Conservation (phyloP, 1,140 invertebrate genomes). For the Dendrolimus punctatus region DNA sequence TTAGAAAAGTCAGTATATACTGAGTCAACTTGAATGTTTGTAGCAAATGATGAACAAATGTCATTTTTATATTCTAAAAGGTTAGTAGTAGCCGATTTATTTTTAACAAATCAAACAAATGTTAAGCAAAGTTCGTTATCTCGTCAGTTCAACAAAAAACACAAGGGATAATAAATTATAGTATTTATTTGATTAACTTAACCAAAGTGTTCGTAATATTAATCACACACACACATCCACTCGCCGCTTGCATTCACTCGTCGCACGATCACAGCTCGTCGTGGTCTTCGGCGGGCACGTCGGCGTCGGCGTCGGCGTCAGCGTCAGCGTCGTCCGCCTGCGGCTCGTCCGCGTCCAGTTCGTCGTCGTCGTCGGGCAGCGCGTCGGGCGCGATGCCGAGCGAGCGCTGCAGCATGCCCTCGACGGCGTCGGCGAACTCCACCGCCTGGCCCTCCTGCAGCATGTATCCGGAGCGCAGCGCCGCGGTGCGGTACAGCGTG, state of each 20-base stretch:
- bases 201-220: no score
- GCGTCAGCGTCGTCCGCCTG: conserved; percentile 14
- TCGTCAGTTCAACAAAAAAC: no score
- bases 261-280: conserved; percentile 25
- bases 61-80: no score
- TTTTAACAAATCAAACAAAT: no score
- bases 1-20: no score
- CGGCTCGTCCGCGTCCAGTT: conserved; percentile 12
- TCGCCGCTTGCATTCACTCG: background rate
- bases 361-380: conserved; percentile 18
- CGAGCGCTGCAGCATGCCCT: conserved; percentile 43
- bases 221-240: conserved; percentile 1
- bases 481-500: conserved; percentile 96
- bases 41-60: no score
- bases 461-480: conserved; percentile 62
- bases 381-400: conserved; percentile 45
- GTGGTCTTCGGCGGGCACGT: conserved; percentile 18
- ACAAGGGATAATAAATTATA: no score
- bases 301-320: conserved; percentile 19
- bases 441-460: conserved; percentile 55
- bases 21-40: no score
- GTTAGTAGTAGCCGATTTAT: no score
- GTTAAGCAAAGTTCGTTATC: no score
- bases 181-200: no score
- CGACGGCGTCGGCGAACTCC: conserved; percentile 47